Evolutionary conservation across 2,888 invertebrate genomes (phyloP).

Genomic region (Caenorhabditis panamensis): DNA sequence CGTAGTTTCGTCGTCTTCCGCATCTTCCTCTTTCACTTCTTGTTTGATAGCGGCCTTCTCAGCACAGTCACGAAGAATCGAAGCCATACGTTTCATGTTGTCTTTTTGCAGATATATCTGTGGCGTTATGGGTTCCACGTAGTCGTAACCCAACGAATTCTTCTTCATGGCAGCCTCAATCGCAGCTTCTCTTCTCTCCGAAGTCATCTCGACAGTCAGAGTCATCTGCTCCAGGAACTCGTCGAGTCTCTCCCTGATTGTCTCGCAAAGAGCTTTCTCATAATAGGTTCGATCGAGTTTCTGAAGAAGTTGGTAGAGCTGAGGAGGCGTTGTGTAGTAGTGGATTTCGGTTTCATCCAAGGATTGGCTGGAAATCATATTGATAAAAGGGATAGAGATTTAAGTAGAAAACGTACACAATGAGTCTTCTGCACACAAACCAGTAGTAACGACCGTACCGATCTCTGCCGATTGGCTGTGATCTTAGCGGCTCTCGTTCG

Average conservation of each 20-base stretch:
- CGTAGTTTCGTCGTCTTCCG: slow-evolving; percentile 14
- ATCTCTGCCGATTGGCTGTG: slow-evolving; percentile 95
- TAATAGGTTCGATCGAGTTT: slow-evolving; percentile 68
- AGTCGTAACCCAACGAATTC: slow-evolving; percentile 2
- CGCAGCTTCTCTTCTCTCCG: slow-evolving; percentile 55
- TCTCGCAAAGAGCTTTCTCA: slow-evolving; percentile 69
- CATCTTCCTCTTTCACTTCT: slow-evolving; percentile 34
- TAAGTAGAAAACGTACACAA: slow-evolving; percentile 89
- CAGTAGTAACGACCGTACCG: slow-evolving; percentile 97
- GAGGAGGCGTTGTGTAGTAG: slow-evolving; percentile 92
- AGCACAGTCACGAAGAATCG: slow-evolving; percentile 29
- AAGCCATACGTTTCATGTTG: slow-evolving; percentile 50
- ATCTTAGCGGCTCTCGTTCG: slow-evolving; percentile 92
- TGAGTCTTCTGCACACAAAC: slow-evolving; percentile 93
- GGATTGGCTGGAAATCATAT: slow-evolving; percentile 39
- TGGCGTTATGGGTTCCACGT: slow-evolving; percentile 13
- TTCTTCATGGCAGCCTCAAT: slow-evolving; percentile 28
- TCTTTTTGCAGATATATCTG: slow-evolving; percentile 58
- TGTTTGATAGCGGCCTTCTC: slow-evolving; percentile 11
- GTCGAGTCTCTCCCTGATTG: slow-evolving; percentile 61
- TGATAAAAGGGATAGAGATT: too few relatives aligned
- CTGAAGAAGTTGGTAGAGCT: slow-evolving; percentile 86
- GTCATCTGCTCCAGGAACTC: slow-evolving; percentile 74
- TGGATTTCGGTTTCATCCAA: slow-evolving; percentile 85
- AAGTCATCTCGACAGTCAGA: slow-evolving; percentile 73